Evolutionary conservation across 92 coral and sea anemone genomes (phyloP).

Genomic region (Porites lobata): DNA sequence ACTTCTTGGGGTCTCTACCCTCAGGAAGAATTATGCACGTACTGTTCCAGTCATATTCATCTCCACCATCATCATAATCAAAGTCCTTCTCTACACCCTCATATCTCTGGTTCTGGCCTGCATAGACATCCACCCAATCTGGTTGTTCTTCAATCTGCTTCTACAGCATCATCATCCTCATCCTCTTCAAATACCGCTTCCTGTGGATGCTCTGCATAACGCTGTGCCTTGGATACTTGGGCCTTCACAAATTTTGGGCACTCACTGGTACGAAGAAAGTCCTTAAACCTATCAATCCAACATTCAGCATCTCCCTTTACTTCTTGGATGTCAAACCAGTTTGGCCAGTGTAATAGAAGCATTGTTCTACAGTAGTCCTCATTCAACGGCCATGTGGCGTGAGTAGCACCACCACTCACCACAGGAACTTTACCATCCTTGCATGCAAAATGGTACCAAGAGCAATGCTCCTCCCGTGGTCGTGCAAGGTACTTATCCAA

Average conservation of each 20-base stretch:
- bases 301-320: background rate
- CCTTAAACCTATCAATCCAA: conserved; percentile 11
- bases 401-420: background rate
- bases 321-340: too few relatives aligned
- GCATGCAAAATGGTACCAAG: conserved; percentile 25
- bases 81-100: background rate
- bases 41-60: background rate
- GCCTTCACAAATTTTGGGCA: conserved; percentile 42
- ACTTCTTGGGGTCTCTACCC: conserved; percentile 29
- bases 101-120: conserved; percentile 43
- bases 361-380: too few relatives aligned
- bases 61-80: too few relatives aligned
- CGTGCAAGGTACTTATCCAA: background rate
- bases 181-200: conserved; percentile 45
- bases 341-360: too few relatives aligned
- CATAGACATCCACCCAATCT: conserved; percentile 65
- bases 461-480: too few relatives aligned
- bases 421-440: background rate
- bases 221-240: conserved; percentile 45
- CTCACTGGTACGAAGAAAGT: background rate
- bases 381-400: background rate
- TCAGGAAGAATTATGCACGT: conserved; percentile 40
- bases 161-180: background rate
- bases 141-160: background rate
- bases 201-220: conserved; percentile 41